Evolutionary conservation across 1,140 invertebrate genomes (phyloP).

Genomic region (Lucilia cuprina): DNA sequence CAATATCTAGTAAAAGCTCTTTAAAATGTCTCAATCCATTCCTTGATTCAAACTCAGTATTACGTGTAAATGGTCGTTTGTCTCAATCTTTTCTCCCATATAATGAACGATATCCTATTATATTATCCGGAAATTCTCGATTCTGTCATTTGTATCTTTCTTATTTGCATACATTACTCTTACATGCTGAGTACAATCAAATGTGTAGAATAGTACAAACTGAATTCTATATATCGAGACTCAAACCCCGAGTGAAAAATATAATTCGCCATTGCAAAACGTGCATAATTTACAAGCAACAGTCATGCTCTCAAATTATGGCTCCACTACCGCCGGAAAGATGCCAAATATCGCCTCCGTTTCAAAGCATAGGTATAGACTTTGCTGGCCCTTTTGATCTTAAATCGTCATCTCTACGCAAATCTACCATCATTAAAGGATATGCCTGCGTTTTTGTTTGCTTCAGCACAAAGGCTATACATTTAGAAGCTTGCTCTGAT

Average conservation of each 20-base stretch:
- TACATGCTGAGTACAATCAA: not conserved
- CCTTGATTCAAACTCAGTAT: not conserved
- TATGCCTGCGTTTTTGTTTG: not conserved
- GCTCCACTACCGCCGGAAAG: not conserved
- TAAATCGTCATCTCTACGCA: not conserved
- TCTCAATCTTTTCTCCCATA: not conserved
- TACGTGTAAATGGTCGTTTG: not conserved
- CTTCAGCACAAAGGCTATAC: constrained; percentile 12
- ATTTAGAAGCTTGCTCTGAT: constrained; percentile 9
- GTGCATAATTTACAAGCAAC: not conserved
- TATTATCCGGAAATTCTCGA: not conserved
- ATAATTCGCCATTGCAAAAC: not conserved
- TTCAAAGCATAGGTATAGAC: constrained; percentile 3
- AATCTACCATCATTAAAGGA: not conserved
- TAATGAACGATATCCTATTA: not conserved
- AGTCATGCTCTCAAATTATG: constrained; percentile 6
- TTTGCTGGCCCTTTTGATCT: not conserved
- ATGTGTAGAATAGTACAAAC: not conserved
- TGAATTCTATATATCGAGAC: not conserved
- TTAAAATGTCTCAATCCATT: not conserved
- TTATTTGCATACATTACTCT: not conserved
- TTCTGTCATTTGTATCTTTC: not conserved
- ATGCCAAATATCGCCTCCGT: not conserved
- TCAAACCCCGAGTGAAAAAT: not conserved
- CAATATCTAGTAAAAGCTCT: not conserved